Evolutionary conservation across 2,888 invertebrate genomes (phyloP), one percentile per base, ranked within the genome.

Genomic region (Drosophila lutescens): DNA sequence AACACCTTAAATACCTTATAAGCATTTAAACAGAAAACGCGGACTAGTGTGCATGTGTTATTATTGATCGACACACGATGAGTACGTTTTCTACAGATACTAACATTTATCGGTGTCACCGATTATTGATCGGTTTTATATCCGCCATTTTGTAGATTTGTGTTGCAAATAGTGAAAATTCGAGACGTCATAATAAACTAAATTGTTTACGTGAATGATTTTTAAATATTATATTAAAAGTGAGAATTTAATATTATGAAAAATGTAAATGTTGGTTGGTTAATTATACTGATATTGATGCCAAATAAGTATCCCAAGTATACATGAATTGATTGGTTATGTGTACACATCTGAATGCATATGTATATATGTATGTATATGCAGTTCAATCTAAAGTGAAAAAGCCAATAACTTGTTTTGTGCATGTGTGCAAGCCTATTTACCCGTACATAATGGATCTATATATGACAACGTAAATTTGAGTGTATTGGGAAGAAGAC

Each of bases 131-230:
- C 55, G 66, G 41, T 54, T 30, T 50, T 43, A 17, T 50, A 12
- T 68, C 69, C 80, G 80, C 80, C 80, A 80, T 80, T 83, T 80
- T 80, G 86, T 54, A 32, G 30, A 36, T 82, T 68, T 73, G 43
- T 53, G 66, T 55, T 55, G 68, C 54, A 63, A 63, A 67, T 61
- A 77, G 83, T 69, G 74, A 83, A 80, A 86, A 80, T 47, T 68
- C 60, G 54, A 67, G 83, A 61, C 69, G 67, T 66, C 68, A 66
- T 69, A 74, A 74, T 57, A 71, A 68, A 44, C 26, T 38, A 3
- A 46, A 41, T 43, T 60, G 9, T 49, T 47, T 61, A 17, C 6
- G 13, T 66, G 17, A 30, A 44, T 44, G n/a, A 50, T 20, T 17
- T 20, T n/a, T 1, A n/a, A 20, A 30, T 10, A 20, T 8, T 30